These are phyloP conservation scores for Chlamydotis undulata DNA, from an alignment of 2,113 vertebrate genomes.

Conservation along the genomic window DNA sequence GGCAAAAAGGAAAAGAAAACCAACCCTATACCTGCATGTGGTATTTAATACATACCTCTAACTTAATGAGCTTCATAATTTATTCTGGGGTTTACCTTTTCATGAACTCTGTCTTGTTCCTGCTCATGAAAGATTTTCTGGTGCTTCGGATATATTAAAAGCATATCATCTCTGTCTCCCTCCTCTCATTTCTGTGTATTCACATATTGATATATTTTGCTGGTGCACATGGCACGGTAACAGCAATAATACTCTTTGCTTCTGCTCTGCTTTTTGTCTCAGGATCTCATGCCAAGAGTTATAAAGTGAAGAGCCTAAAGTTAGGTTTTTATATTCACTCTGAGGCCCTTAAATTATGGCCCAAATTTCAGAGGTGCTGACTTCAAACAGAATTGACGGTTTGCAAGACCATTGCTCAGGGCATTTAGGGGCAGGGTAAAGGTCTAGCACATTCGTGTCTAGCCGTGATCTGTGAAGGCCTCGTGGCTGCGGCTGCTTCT, in stretches of 20 bases:
- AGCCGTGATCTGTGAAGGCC: accelerated
- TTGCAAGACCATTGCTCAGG: background rate
- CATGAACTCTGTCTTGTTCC: conserved; percentile 67
- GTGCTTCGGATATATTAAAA: conserved; percentile 69
- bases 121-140: conserved; percentile 58
- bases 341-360: background rate
- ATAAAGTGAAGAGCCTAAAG: background rate
- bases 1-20: background rate
- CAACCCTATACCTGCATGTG: conserved; percentile 30
- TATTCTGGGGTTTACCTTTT: conserved; percentile 70
- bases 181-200: conserved; percentile 23
- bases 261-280: conserved; percentile 55
- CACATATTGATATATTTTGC: conserved; percentile 57
- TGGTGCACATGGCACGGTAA: conserved; percentile 36
- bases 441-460: background rate
- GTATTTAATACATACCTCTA: conserved; percentile 60
- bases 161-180: conserved; percentile 52
- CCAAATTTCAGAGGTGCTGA: background rate
- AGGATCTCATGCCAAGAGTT: background rate
- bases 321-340: background rate
- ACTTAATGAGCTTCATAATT: conserved; percentile 61
- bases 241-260: conserved; percentile 3
- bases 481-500: background rate
- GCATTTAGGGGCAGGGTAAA: background rate
- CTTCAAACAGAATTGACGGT: background rate